A percentile compares a stretch with the other conserved stretches of the same genome.
phyloP scores from a whole-genome alignment of 2,797 vertebrate genomes.

The Hydrophis major region DNA sequence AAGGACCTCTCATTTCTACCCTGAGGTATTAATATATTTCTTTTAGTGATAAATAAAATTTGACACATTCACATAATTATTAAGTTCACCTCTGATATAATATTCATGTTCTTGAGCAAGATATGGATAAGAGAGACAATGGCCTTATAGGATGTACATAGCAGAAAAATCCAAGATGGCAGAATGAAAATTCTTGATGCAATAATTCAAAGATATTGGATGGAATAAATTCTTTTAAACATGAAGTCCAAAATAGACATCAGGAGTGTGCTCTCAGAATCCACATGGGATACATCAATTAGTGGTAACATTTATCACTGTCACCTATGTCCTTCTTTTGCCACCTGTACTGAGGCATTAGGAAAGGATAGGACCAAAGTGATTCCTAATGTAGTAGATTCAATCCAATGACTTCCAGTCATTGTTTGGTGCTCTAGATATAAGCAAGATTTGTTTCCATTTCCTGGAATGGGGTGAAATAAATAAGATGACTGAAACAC shows the following conservation, averaged over 20 bases:
- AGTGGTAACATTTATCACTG: neutral
- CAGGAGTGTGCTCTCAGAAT: neutral
- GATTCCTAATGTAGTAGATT: neutral
- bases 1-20: no score
- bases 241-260: neutral
- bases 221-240: neutral
- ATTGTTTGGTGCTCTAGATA: neutral
- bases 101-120: neutral
- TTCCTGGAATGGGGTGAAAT: neutral
- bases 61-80: neutral
- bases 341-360: neutral
- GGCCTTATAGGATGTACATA: neutral
- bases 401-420: neutral
- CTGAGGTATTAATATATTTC: no score
- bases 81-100: neutral
- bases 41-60: neutral
- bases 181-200: neutral
- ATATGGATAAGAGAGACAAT: neutral
- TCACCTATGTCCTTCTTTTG: neutral
- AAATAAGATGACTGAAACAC: slow-evolving; percentile 1
- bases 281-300: neutral
- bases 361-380: neutral
- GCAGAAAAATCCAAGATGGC: neutral
- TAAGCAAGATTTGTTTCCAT: neutral
- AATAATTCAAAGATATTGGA: neutral